A percentile compares a stretch with the other conserved stretches of the same genome.
Conservation (phyloP, 2,797 vertebrate species). For the Garrulus glandarius region DNA sequence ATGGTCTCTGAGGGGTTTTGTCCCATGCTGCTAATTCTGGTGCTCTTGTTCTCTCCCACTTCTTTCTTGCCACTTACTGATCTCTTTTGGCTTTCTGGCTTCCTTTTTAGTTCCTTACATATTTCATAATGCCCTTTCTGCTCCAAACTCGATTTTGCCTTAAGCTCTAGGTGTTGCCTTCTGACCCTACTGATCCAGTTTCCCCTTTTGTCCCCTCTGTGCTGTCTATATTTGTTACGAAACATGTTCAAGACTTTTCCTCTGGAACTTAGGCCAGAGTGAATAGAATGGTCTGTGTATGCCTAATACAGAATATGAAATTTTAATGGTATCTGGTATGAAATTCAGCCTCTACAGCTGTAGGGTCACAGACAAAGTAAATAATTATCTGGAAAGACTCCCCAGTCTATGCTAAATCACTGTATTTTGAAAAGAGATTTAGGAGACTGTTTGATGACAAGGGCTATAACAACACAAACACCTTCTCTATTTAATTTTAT, state of each 20-base stretch:
- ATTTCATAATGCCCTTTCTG: neutral
- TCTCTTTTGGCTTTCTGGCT: neutral
- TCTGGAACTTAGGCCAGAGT: neutral
- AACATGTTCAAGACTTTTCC: neutral
- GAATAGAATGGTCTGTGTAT: neutral
- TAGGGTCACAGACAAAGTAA: neutral
- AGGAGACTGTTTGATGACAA: neutral
- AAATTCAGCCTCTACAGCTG: neutral
- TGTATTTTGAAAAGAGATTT: neutral
- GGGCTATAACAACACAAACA: neutral
- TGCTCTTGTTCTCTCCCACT: neutral
- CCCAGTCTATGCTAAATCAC: neutral
- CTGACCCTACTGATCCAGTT: neutral
- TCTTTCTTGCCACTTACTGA: neutral
- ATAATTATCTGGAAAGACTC: neutral
- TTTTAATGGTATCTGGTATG: neutral
- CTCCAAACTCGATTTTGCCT: neutral
- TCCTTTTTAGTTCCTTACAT: neutral
- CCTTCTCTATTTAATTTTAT: neutral
- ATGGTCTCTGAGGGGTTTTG: neutral
- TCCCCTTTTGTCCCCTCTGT: neutral
- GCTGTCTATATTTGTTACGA: neutral
- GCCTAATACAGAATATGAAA: neutral
- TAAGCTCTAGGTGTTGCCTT: neutral
- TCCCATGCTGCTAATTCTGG: neutral